phyloP scores from a whole-genome alignment of 2,888 invertebrate genomes.

The Sphaerophoria rueppellii region DNA sequence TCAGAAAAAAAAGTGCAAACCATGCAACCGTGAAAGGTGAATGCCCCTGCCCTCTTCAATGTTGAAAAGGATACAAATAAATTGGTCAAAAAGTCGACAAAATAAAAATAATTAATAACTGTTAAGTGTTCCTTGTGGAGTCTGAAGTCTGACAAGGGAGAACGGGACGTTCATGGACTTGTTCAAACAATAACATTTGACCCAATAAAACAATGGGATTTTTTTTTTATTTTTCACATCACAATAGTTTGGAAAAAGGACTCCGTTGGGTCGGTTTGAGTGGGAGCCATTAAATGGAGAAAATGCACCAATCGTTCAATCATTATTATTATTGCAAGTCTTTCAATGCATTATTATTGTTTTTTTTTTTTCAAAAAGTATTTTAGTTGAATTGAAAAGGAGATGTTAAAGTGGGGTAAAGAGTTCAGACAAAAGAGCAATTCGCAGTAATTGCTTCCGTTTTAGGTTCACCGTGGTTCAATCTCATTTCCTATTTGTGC shows the following conservation, averaged over 20 bases:
- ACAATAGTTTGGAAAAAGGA: neutral
- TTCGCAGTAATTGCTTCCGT: neutral
- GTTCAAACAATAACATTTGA: neutral
- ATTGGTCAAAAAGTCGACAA: constrained; percentile 13
- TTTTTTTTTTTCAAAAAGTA: constrained; percentile 11
- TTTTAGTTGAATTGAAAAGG: constrained; percentile 6
- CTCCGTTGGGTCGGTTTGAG: neutral
- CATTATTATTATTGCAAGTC: constrained; percentile 12
- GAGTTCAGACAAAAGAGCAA: neutral
- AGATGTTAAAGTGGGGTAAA: neutral
- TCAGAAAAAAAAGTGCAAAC: constrained; percentile 28
- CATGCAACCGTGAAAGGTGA: constrained; percentile 18
- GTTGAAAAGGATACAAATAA: neutral
- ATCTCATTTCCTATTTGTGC: no score
- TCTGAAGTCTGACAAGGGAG: neutral
- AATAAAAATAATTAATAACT: constrained; percentile 8
- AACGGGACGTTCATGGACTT: neutral
- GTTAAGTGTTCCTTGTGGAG: neutral
- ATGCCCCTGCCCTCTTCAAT: neutral
- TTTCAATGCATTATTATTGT: constrained; percentile 9
- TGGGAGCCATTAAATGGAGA: constrained; percentile 24
- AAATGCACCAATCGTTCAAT: constrained; percentile 22
- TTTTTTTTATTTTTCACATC: no score
- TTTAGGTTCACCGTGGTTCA: neutral
- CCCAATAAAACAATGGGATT: neutral